Evolutionary conservation across 2,797 vertebrate species (phyloP).

Genomic region (Microctenopoma stevenorrisi): DNA sequence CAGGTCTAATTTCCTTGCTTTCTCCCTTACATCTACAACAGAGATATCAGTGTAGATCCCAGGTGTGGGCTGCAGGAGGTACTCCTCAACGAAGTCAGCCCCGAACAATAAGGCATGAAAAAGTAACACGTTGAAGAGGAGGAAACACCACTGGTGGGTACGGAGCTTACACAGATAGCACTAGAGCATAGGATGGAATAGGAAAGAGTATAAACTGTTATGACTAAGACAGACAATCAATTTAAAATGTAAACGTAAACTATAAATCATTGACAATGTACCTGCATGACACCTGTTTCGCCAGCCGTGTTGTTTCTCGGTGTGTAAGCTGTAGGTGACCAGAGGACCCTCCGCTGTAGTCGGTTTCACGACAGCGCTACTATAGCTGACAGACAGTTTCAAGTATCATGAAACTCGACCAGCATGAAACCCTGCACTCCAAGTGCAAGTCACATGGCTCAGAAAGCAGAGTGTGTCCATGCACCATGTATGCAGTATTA

Average conservation of each 20-base stretch:
- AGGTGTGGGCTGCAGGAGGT: slow-evolving; percentile 87
- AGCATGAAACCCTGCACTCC: slow-evolving; percentile 65
- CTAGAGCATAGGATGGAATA: slow-evolving; percentile 68
- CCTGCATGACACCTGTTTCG: slow-evolving; percentile 73
- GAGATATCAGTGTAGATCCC: slow-evolving; percentile 83
- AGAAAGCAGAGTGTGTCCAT: slow-evolving; percentile 40
- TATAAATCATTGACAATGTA: slow-evolving; percentile 45
- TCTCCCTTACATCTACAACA: slow-evolving; percentile 86
- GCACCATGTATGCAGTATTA: slow-evolving; percentile 61
- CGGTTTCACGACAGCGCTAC: slow-evolving; percentile 48
- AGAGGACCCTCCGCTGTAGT: slow-evolving; percentile 11
- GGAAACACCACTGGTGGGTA: slow-evolving; percentile 96
- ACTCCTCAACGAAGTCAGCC: slow-evolving; percentile 92
- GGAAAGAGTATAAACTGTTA: slow-evolving; percentile 2
- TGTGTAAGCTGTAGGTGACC: slow-evolving; percentile 28
- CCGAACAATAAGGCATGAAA: slow-evolving; percentile 93
- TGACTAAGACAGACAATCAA: not conserved
- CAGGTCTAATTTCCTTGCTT: slow-evolving; percentile 86
- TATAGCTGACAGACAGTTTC: slow-evolving; percentile 61
- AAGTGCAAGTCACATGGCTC: slow-evolving; percentile 43
- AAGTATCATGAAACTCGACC: slow-evolving; percentile 68
- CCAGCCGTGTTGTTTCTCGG: slow-evolving; percentile 24
- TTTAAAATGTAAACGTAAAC: not conserved
- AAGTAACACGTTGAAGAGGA: slow-evolving; percentile 90
- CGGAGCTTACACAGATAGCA: slow-evolving; percentile 86